Evolutionary conservation across 2,797 vertebrate species (phyloP).

Genomic region (Huso huso): DNA sequence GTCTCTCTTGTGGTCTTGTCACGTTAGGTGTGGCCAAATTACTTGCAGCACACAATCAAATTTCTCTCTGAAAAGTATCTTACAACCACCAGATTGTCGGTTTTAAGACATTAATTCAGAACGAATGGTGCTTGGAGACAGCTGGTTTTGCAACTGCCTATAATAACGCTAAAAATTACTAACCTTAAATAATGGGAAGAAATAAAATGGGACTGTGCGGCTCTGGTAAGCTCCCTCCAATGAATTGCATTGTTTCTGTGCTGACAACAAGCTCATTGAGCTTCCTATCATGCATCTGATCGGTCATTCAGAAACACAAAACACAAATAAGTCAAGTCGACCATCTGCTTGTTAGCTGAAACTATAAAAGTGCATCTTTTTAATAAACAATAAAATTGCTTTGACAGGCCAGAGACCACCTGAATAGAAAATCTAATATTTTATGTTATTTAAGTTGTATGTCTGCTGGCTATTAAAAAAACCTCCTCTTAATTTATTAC

Average conservation of each 20-base stretch:
- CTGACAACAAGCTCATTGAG: slow-evolving; percentile 74
- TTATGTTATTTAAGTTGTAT: slow-evolving; percentile 82
- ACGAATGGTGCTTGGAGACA: slow-evolving; percentile 4
- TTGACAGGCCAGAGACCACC: slow-evolving; percentile 79
- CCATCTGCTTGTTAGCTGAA: slow-evolving; percentile 79
- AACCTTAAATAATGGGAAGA: slow-evolving; percentile 10
- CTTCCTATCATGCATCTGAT: slow-evolving; percentile 77
- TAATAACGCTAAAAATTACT: slow-evolving; percentile 4
- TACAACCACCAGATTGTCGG: background rate
- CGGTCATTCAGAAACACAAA: slow-evolving; percentile 77
- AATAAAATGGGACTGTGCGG: slow-evolving; percentile 1
- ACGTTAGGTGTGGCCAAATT: background rate
- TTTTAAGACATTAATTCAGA: slow-evolving; percentile 9
- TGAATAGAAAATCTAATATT: slow-evolving; percentile 82
- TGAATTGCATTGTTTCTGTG: slow-evolving; percentile 53
- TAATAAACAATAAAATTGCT: slow-evolving; percentile 82
- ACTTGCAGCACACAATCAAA: slow-evolving; percentile 6
- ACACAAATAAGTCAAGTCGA: slow-evolving; percentile 76
- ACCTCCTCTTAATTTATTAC: slow-evolving; percentile 82
- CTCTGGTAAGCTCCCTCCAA: slow-evolving; percentile 45
- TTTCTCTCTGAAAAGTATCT: background rate
- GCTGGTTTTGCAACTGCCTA: slow-evolving; percentile 7
- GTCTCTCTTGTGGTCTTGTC: background rate
- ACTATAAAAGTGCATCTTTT: slow-evolving; percentile 82
- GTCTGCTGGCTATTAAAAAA: slow-evolving; percentile 79